phyloP scores from a whole-genome alignment of 2,888 invertebrate genomes.

The Xanthorhoe designata region DNA sequence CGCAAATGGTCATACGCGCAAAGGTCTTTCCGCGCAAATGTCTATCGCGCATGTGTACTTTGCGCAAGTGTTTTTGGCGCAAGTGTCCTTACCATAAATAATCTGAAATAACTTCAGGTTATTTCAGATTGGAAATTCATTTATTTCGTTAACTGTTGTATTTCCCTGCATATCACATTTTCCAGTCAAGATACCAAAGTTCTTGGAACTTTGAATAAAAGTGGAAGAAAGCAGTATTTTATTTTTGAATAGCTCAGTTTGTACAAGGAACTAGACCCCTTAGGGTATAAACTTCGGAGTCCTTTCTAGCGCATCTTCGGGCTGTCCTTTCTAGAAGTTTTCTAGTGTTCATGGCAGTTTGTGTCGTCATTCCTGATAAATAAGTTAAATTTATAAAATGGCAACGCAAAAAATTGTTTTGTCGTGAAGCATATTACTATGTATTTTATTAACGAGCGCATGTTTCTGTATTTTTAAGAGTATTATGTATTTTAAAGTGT shows the following conservation, averaged over 20 bases:
- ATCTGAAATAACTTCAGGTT: no score
- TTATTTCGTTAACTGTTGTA: no score
- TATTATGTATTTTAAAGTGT: no score
- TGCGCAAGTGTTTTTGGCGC: no score
- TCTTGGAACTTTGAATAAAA: background rate
- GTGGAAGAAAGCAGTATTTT: background rate
- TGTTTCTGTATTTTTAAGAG: no score
- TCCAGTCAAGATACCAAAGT: background rate
- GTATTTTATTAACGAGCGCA: no score
- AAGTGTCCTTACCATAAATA: no score
- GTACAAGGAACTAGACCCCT: background rate
- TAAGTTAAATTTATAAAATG: background rate
- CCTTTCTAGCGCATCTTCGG: background rate
- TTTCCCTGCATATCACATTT: background rate
- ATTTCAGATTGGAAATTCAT: no score
- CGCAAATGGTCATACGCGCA: no score
- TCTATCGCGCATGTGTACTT: no score
- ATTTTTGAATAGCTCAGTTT: background rate
- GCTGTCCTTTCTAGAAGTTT: background rate
- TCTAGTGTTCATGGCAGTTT: background rate
- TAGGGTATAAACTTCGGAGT: background rate
- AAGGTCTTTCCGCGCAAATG: no score
- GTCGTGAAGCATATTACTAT: no score
- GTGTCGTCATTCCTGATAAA: background rate
- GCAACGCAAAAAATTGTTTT: background rate